Conservation (phyloP, 1,140 invertebrate genomes). For the Zaprionus inermis region DNA sequence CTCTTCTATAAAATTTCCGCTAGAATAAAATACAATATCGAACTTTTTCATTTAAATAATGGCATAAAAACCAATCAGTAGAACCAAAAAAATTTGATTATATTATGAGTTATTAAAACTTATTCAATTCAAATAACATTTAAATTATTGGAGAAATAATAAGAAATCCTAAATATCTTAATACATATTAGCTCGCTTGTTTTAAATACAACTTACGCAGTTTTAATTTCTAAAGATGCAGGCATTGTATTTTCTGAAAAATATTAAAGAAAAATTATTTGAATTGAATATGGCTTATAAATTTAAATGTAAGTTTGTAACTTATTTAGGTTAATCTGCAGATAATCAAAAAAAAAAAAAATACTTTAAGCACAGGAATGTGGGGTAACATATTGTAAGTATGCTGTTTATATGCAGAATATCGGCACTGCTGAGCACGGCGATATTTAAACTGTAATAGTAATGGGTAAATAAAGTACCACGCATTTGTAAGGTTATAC, state of each 20-base stretch:
- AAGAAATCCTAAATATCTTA: background rate
- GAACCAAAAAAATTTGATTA: background rate
- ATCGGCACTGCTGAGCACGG: too few species aligned
- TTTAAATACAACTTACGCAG: slow-evolving; percentile 54
- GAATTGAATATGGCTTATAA: background rate
- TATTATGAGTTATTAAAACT: too few species aligned
- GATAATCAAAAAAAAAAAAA: background rate
- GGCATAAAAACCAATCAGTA: background rate
- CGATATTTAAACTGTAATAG: background rate
- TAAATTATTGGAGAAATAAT: too few species aligned
- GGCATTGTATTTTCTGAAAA: slow-evolving; percentile 69
- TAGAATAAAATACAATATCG: slow-evolving; percentile 16
- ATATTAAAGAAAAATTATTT: slow-evolving; percentile 26
- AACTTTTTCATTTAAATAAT: background rate
- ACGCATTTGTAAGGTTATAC: too few species aligned
- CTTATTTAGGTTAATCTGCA: background rate
- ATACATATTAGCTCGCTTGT: background rate
- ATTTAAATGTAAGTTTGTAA: background rate
- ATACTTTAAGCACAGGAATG: too few species aligned
- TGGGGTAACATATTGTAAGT: too few species aligned
- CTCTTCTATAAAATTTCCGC: slow-evolving; percentile 45
- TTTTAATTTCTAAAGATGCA: slow-evolving; percentile 54
- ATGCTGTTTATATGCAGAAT: too few species aligned
- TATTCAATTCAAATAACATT: too few species aligned
- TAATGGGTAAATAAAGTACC: too few species aligned